These are phyloP conservation scores for Microctonus aethiopoides DNA, from an alignment of 2,888 invertebrate species.

Conservation along the genomic window DNA sequence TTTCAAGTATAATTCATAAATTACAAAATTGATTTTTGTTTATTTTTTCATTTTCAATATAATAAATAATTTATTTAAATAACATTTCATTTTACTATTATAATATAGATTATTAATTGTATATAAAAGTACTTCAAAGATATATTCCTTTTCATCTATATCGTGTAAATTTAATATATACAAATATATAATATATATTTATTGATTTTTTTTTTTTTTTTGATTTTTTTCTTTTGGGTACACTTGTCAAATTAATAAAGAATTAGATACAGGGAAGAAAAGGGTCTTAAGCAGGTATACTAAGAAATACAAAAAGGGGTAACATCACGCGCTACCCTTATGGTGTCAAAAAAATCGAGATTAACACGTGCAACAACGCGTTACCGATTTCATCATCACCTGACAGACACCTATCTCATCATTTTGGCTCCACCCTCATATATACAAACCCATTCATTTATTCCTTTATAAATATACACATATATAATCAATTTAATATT, in stretches of 20 bases:
- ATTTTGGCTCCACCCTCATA: slow-evolving; percentile 10
- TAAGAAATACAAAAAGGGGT: slow-evolving; percentile 30
- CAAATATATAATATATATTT: too few species aligned
- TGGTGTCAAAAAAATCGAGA: slow-evolving; percentile 50
- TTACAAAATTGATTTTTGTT: too few species aligned
- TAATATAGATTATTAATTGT: too few species aligned
- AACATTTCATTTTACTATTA: too few species aligned
- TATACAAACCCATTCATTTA: slow-evolving; percentile 21
- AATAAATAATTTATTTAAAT: too few species aligned
- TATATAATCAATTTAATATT: slow-evolving; percentile 20
- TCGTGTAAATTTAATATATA: too few species aligned
- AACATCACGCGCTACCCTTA: slow-evolving; percentile 57
- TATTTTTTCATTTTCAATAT: too few species aligned
- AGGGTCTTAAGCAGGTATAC: slow-evolving; percentile 7
- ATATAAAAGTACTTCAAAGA: too few species aligned
- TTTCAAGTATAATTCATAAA: background rate
- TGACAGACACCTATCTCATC: slow-evolving; percentile 35
- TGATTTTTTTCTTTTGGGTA: background rate
- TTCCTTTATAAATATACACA: slow-evolving; percentile 18
- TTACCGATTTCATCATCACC: slow-evolving; percentile 39
- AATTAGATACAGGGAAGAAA: background rate
- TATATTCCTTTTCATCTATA: too few species aligned
- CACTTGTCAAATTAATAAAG: background rate
- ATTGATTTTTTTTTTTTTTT: background rate
- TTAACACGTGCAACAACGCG: slow-evolving; percentile 23